Base-by-base conservation (phyloP, 2,797 vertebrate genomes). In the Anguilla pacifica region DNA sequence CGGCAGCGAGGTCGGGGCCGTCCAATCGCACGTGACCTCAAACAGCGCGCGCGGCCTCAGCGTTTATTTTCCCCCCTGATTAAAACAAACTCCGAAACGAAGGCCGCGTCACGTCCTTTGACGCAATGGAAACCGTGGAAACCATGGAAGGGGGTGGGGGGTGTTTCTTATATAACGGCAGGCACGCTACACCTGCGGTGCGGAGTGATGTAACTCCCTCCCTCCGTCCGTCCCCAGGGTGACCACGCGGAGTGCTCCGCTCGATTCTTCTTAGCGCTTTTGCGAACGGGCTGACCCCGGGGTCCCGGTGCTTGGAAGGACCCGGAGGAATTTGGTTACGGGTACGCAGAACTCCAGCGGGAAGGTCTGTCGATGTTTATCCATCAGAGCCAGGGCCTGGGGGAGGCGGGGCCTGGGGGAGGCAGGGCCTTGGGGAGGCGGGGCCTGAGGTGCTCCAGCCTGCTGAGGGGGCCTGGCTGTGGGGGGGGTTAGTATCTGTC, bases 261-360 rank as follows among this genome's bases (percentile, higher is more conserved):
- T 6, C 28, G 13, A 17, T 61, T 49, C 39, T 7, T 51, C 35
- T 61, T 61, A 82, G 22, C 55, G 7, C 51, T 64, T 59, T 51
- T 43, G 11, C 70, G 0, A 31, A 86, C 77, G 46, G 31, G 3
- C 59, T 85, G 84, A 35, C 84, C 55, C 57, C 31, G 1, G 59
- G 2, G 28, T 17, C 28, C 28, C 15, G 17, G 25, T 5, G 85
- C 87, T 88, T 59, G 19, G 89, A 89, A 91, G 89, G 87, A 85
- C 86, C 89, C 86, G 83, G 83, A 92, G 31, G 88, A 91, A 89
- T 93, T 85, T 64, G 67, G 88, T 22, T 86, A 86, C 85, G 81
- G 87, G 64, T 86, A 82, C 46, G 28, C 55, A 64, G 61, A 55
- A 11, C 31, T 89, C 85, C 88, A 61, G 61, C 35, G 25, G 91